Percentiles rank a stretch among this genome's conserved stretches.
These are phyloP conservation scores for Numenius arquata DNA, from an alignment of 2,113 vertebrate species.

Conservation along the genomic window DNA sequence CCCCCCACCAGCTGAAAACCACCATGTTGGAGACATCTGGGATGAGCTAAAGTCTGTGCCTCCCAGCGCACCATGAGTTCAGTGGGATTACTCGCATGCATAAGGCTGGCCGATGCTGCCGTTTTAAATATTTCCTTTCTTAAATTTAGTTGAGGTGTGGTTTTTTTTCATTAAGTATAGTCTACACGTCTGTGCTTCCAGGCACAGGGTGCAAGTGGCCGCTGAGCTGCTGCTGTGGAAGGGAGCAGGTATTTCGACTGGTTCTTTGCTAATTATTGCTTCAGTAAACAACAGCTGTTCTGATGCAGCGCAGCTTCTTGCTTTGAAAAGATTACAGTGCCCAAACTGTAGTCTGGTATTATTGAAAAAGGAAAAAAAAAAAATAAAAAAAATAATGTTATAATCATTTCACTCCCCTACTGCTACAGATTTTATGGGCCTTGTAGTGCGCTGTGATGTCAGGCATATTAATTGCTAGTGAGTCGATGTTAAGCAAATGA, in stretches of 20 bases:
- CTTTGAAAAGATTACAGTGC: slow-evolving; percentile 63
- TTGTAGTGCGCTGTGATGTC: slow-evolving; percentile 26
- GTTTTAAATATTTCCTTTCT: not conserved
- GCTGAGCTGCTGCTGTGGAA: not conserved
- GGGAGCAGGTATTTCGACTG: slow-evolving; percentile 35
- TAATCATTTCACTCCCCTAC: slow-evolving; percentile 60
- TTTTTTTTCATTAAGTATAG: not conserved
- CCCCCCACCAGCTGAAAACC: not conserved
- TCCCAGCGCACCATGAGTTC: not conserved
- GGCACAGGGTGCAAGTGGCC: not conserved
- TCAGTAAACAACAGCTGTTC: slow-evolving; percentile 69
- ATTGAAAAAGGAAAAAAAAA: slow-evolving; percentile 1
- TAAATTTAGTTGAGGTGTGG: not conserved
- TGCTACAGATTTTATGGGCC: slow-evolving; percentile 52
- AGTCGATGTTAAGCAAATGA: slow-evolving; percentile 54
- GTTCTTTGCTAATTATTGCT: slow-evolving; percentile 48
- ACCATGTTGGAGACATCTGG: not conserved
- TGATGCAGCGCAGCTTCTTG: slow-evolving; percentile 38
- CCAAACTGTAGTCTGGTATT: slow-evolving; percentile 48
- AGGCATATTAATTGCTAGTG: slow-evolving; percentile 59
- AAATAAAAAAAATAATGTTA: not conserved
- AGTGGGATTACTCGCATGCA: not conserved
- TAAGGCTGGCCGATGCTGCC: not conserved
- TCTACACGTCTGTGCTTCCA: not conserved
- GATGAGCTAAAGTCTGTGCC: not conserved